Percentiles rank a stretch among this genome's conserved stretches.
phyloP scores from a whole-genome alignment of 2,888 invertebrate species.

The Diadegma fenestrale region DNA sequence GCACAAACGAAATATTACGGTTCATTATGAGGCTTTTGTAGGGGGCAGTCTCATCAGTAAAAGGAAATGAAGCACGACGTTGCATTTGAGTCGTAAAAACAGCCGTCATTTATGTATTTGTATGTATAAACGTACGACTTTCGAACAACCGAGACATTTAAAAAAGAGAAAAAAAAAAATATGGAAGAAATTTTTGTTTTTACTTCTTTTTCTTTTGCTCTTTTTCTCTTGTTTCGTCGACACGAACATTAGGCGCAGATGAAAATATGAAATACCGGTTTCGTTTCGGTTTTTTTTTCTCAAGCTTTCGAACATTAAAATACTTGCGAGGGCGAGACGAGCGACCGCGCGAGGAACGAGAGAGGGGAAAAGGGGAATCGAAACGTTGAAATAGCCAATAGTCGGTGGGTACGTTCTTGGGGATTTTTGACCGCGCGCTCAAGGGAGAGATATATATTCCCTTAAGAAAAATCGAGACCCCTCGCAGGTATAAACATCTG shows the following conservation, averaged over 20 bases:
- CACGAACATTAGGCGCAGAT: slow-evolving; percentile 30
- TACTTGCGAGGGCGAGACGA: slow-evolving; percentile 31
- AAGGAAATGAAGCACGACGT: slow-evolving; percentile 10
- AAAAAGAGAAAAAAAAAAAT: background rate
- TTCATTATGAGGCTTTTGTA: slow-evolving; percentile 41
- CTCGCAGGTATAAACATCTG: slow-evolving; percentile 67
- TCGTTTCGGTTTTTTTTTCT: slow-evolving; percentile 12
- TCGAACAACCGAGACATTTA: slow-evolving; percentile 40
- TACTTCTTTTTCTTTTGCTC: background rate
- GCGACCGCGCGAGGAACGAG: background rate
- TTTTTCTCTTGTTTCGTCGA: background rate
- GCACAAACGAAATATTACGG: slow-evolving; percentile 26
- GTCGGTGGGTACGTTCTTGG: slow-evolving; percentile 32
- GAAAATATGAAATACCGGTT: slow-evolving; percentile 64
- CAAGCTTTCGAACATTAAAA: slow-evolving; percentile 36
- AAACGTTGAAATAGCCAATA: slow-evolving; percentile 48
- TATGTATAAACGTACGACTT: slow-evolving; percentile 12
- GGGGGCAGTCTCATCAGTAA: background rate
- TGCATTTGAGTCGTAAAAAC: slow-evolving; percentile 37
- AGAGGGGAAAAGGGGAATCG: slow-evolving; percentile 7
- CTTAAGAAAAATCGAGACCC: slow-evolving; percentile 54
- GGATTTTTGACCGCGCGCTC: slow-evolving; percentile 47
- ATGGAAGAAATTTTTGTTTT: background rate
- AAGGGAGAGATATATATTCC: slow-evolving; percentile 28
- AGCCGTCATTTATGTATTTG: slow-evolving; percentile 7